Evolutionary conservation across 2,113 vertebrate species (phyloP).

Genomic region (Oreocharis arfaki): DNA sequence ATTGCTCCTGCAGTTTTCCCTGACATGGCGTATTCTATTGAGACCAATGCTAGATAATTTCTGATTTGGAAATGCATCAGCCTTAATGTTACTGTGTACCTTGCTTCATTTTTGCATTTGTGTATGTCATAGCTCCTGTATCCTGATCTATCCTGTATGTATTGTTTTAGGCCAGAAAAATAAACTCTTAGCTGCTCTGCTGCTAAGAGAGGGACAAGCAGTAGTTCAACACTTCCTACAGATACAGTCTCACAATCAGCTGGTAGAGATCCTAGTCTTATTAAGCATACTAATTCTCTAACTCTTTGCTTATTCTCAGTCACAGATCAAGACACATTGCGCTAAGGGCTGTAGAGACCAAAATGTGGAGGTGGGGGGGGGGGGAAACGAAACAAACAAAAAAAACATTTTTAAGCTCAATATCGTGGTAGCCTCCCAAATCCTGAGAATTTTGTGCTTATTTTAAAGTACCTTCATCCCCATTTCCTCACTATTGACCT

Average conservation of each 20-base stretch:
- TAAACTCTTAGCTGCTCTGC: neutral
- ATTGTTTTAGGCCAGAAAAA: neutral
- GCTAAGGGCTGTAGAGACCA: neutral
- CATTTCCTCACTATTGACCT: neutral
- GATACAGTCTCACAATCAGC: neutral
- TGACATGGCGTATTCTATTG: neutral
- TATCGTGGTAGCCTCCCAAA: neutral
- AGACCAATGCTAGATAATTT: neutral
- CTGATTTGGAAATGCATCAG: neutral
- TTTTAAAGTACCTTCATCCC: neutral
- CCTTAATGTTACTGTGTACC: neutral
- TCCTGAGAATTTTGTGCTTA: neutral
- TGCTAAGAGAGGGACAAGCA: neutral
- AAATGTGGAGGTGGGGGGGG: accelerated
- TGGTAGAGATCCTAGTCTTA: neutral
- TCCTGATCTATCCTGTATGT: neutral
- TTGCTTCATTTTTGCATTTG: neutral
- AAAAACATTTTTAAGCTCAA: neutral
- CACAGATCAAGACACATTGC: neutral
- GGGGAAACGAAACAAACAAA: accelerated
- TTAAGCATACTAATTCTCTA: neutral
- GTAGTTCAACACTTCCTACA: neutral
- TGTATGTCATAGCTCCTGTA: neutral
- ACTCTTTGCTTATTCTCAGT: neutral
- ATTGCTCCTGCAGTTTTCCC: neutral